A percentile compares a stretch with the other conserved stretches of the same genome.
phyloP scores from a whole-genome alignment of 2,797 vertebrate species.

The Sebastes cheni region DNA sequence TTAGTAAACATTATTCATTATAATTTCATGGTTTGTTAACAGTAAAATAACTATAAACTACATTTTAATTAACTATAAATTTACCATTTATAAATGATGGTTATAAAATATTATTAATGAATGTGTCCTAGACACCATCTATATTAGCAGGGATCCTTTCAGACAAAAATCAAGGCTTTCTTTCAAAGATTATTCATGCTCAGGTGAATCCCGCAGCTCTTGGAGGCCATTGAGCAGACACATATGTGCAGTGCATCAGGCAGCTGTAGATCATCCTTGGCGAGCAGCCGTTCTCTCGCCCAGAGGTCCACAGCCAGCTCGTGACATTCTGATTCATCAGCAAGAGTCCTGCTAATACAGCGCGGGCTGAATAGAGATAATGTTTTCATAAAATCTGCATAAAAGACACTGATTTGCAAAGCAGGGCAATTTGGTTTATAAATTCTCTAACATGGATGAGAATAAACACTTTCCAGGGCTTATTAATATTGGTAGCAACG shows the following conservation, averaged over 20 bases:
- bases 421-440: not conserved
- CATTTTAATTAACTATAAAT: too few relatives aligned
- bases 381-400: constrained; percentile 10
- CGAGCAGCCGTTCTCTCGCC: not conserved
- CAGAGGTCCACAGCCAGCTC: not conserved
- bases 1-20: too few relatives aligned
- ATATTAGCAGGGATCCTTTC: not conserved
- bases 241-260: constrained; percentile 6
- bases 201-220: constrained; percentile 2
- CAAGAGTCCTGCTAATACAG: not conserved
- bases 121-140: not conserved
- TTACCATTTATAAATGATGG: too few relatives aligned
- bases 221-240: not conserved
- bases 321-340: constrained; percentile 35
- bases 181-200: not conserved
- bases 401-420: not conserved
- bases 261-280: constrained; percentile 27
- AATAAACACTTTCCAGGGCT: not conserved
- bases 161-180: not conserved
- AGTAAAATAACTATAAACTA: too few relatives aligned
- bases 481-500: not conserved
- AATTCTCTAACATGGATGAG: not conserved
- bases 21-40: too few relatives aligned
- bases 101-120: too few relatives aligned
- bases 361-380: not conserved